Conservation (phyloP, 2,797 vertebrate species). For the Cetoscarus ocellatus region DNA sequence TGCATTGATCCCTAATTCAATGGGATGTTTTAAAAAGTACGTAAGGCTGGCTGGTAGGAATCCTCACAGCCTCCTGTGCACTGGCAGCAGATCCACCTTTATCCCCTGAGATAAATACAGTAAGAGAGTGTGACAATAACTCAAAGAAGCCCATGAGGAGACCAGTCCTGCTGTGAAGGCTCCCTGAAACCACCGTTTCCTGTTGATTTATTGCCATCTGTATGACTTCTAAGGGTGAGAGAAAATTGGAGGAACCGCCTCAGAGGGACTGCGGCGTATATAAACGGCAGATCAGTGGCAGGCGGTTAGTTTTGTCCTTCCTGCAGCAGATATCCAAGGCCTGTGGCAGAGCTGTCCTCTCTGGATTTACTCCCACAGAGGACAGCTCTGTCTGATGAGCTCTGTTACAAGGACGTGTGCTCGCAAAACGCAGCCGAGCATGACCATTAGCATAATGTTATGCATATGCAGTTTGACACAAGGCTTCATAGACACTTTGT, state of each 20-base stretch:
- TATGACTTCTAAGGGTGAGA: slow-evolving; percentile 48
- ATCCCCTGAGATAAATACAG: slow-evolving; percentile 62
- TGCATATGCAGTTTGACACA: slow-evolving; percentile 49
- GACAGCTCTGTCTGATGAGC: slow-evolving; percentile 47
- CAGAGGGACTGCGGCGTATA: slow-evolving; percentile 45
- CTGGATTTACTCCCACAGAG: slow-evolving; percentile 47
- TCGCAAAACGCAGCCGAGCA: slow-evolving; percentile 43
- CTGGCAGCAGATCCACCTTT: slow-evolving; percentile 47
- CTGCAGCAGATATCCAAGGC: slow-evolving; percentile 28
- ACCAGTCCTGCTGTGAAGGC: slow-evolving; percentile 52
- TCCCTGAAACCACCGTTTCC: slow-evolving; percentile 53
- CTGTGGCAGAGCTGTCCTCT: slow-evolving; percentile 34
- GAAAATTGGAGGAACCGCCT: slow-evolving; percentile 65
- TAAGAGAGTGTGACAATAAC: slow-evolving; percentile 53
- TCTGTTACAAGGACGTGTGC: slow-evolving; percentile 53
- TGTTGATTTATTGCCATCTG: slow-evolving; percentile 61
- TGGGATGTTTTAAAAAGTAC: slow-evolving; percentile 1
- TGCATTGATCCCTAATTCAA: slow-evolving; percentile 31
- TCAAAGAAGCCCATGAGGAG: slow-evolving; percentile 47
- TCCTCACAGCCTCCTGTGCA: slow-evolving; percentile 37
- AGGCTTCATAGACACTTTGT: slow-evolving; percentile 31
- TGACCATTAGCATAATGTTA: slow-evolving; percentile 60
- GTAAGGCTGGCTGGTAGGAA: slow-evolving; percentile 11
- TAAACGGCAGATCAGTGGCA: slow-evolving; percentile 30
- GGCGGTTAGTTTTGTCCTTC: slow-evolving; percentile 49